phyloP scores from a whole-genome alignment of 2,888 invertebrate genomes.

The Amphiduros pacificus region DNA sequence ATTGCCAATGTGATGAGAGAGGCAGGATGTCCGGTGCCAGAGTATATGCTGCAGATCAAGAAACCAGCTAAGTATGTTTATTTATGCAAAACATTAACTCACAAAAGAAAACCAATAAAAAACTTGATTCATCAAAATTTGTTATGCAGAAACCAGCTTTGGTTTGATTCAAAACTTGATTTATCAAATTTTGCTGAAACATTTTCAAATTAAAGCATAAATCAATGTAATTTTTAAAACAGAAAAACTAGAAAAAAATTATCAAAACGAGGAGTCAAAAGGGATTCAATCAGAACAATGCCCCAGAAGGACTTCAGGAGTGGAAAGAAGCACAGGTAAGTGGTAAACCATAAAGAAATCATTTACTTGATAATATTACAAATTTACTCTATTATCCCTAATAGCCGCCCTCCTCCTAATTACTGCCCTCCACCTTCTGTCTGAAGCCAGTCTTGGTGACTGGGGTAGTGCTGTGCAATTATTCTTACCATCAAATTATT shows the following conservation, averaged over 20 bases:
- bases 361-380: too few species aligned
- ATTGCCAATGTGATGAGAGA: constrained; percentile 88
- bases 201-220: not conserved
- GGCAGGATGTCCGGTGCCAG: constrained; percentile 90
- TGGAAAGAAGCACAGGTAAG: not conserved
- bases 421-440: too few species aligned
- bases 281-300: constrained; percentile 33
- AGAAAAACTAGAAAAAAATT: constrained; percentile 40
- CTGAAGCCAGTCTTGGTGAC: too few species aligned
- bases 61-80: constrained; percentile 53
- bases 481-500: too few species aligned
- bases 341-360: too few species aligned
- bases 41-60: constrained; percentile 75
- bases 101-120: not conserved
- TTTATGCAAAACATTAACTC: too few species aligned
- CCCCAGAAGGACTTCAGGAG: not conserved
- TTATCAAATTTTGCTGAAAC: not conserved
- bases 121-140: constrained; percentile 4
- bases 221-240: constrained; percentile 13
- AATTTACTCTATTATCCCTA: too few species aligned
- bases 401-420: too few species aligned
- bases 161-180: not conserved
- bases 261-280: constrained; percentile 32
- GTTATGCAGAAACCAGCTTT: too few species aligned
- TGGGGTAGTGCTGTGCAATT: too few species aligned